Conservation (phyloP, 2,113 vertebrate species). For the Thymallus thymallus region DNA sequence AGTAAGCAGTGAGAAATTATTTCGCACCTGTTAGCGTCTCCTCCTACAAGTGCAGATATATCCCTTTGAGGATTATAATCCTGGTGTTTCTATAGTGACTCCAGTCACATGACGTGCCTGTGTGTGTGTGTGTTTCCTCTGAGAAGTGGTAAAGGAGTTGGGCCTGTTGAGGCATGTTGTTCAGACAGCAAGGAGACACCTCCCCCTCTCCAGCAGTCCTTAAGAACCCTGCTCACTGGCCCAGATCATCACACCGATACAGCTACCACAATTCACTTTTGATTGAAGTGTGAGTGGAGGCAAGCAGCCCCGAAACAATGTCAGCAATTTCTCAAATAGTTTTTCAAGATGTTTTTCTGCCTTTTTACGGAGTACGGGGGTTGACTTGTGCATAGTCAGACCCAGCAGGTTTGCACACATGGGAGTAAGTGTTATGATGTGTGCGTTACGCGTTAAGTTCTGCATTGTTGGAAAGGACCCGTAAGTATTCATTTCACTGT, state of each 20-base stretch:
- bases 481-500: too few species aligned
- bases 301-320: slow-evolving; percentile 34
- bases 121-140: slow-evolving; percentile 35
- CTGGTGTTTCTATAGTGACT: neutral
- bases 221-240: slow-evolving; percentile 46
- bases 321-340: slow-evolving; percentile 13
- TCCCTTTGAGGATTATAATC: neutral
- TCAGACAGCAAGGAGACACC: slow-evolving; percentile 43
- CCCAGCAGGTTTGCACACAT: too few species aligned
- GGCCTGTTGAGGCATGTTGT: slow-evolving; percentile 53
- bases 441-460: neutral
- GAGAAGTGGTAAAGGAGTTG: slow-evolving; percentile 1
- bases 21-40: neutral
- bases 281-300: slow-evolving; percentile 29
- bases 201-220: slow-evolving; percentile 56
- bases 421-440: neutral
- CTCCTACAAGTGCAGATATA: neutral
- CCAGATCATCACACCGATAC: slow-evolving; percentile 42
- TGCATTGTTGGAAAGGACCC: neutral
- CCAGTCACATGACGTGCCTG: neutral
- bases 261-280: slow-evolving; percentile 53
- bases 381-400: neutral
- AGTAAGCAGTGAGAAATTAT: too few species aligned
- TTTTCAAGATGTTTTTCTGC: neutral
- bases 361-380: neutral